Evolutionary conservation across 2,113 vertebrate species (phyloP).

Genomic region (Leptosomus discolor): DNA sequence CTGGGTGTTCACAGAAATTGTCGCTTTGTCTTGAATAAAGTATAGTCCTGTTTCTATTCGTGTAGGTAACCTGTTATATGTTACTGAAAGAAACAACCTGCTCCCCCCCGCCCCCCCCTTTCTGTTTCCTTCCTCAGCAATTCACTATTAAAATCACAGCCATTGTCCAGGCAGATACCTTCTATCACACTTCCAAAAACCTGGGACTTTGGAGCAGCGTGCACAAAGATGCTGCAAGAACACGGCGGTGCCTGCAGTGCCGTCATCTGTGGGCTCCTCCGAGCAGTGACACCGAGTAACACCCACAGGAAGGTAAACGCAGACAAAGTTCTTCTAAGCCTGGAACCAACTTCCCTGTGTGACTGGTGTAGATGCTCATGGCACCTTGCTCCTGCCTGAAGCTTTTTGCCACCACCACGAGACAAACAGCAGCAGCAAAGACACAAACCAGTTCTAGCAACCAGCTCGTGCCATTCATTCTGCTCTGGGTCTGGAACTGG

Average conservation of each 20-base stretch:
- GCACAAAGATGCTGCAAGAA: neutral
- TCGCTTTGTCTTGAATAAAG: neutral
- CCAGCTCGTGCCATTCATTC: neutral
- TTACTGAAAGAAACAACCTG: neutral
- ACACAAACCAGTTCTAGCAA: neutral
- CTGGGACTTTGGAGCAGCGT: neutral
- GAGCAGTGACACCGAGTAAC: neutral
- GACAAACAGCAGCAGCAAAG: neutral
- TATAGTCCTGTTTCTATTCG: neutral
- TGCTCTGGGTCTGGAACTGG: neutral
- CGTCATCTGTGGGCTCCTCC: neutral
- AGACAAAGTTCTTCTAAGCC: neutral
- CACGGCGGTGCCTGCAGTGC: accelerated
- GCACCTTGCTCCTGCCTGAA: neutral
- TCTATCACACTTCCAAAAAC: neutral
- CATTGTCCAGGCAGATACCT: neutral
- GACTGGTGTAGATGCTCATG: neutral
- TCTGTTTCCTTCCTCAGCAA: neutral
- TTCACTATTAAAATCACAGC: neutral
- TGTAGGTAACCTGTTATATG: neutral
- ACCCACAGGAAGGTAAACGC: neutral
- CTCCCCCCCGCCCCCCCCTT: accelerated
- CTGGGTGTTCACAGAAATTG: neutral
- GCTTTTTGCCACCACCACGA: neutral
- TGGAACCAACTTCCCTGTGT: neutral